Conservation (phyloP, 2,113 vertebrate genomes). For the Dicerorhinus sumatrensis region DNA sequence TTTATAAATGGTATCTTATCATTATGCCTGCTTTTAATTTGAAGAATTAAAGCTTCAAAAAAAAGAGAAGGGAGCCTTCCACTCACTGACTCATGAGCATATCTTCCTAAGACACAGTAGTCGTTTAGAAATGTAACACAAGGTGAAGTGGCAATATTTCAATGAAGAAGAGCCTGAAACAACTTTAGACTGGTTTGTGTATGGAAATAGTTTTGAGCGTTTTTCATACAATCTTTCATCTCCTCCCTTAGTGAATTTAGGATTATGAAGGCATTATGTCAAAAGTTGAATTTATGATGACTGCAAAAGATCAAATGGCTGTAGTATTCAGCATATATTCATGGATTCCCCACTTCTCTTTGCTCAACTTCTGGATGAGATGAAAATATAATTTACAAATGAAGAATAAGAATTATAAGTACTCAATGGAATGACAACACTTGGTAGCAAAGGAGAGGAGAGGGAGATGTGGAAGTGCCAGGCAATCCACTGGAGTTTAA, state of each 20-base stretch:
- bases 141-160: background rate
- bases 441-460: background rate
- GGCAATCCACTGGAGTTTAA: background rate
- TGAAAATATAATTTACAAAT: background rate
- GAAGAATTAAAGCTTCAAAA: background rate
- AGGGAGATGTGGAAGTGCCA: no score
- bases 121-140: background rate
- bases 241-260: background rate
- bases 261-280: background rate
- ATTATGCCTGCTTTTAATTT: slow-evolving; percentile 17
- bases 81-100: background rate
- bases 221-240: background rate
- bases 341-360: background rate
- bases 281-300: background rate
- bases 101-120: background rate
- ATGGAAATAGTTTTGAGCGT: background rate
- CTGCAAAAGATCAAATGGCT: background rate
- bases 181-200: background rate
- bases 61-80: background rate
- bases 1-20: background rate
- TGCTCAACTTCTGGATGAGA: background rate
- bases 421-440: background rate
- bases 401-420: background rate
- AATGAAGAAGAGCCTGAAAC: background rate
- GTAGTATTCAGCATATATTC: background rate